Conservation (phyloP, 2,113 vertebrate species). For the Ploceus nigricollis region DNA sequence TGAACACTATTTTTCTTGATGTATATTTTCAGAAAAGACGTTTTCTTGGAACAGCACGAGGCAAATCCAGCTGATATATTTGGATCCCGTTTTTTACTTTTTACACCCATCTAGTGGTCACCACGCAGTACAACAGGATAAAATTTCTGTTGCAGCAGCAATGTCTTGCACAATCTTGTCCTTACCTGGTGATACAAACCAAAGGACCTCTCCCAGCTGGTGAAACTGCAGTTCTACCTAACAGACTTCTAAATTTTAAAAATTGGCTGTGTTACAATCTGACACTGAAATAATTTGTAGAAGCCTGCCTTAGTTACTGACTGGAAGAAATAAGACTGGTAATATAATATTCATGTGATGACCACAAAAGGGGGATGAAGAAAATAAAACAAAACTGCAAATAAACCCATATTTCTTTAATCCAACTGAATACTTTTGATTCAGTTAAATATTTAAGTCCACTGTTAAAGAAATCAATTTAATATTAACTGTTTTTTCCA, state of each 20-base stretch:
- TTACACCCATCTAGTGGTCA: slow-evolving; percentile 50
- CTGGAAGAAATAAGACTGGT: background rate
- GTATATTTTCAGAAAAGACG: background rate
- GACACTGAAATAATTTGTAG: background rate
- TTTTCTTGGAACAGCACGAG: background rate
- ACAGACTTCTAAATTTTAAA: background rate
- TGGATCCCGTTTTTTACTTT: background rate
- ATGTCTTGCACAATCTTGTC: accelerated
- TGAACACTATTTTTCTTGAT: background rate
- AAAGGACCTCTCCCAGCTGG: accelerated
- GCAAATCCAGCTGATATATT: background rate
- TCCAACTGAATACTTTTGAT: background rate
- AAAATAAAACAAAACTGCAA: background rate
- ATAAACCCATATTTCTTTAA: background rate
- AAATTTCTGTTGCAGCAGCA: background rate
- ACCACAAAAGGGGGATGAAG: background rate
- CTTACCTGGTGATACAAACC: background rate
- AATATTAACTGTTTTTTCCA: background rate
- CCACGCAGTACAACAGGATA: background rate
- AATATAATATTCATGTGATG: background rate
- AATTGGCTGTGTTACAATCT: background rate
- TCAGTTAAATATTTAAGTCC: background rate
- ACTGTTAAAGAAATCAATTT: background rate
- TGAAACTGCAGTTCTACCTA: background rate
- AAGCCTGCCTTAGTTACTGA: background rate